These are phyloP conservation scores for Agonopterix alstromeriana DNA, from an alignment of 2,888 invertebrate species.

Conservation along the genomic window DNA sequence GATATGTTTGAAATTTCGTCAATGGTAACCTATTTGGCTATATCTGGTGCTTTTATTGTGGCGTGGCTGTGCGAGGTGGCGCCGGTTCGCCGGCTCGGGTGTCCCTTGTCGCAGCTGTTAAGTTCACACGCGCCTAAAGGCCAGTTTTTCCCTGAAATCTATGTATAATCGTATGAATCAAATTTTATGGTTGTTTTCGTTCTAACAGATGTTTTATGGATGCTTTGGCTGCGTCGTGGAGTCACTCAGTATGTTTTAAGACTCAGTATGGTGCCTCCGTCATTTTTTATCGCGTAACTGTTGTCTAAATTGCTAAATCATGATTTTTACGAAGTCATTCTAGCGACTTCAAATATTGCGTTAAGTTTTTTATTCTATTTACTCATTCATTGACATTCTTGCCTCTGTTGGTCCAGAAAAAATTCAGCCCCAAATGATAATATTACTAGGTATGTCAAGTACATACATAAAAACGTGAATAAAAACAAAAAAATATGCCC, in stretches of 20 bases:
- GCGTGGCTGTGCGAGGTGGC: slow-evolving; percentile 38
- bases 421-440: too few relatives aligned
- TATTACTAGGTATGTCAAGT: too few relatives aligned
- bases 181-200: slow-evolving; percentile 17
- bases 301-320: too few relatives aligned
- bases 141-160: slow-evolving; percentile 7
- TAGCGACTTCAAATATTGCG: too few relatives aligned
- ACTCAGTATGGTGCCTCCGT: too few relatives aligned
- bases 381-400: too few relatives aligned
- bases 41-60: slow-evolving; percentile 37
- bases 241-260: background rate
- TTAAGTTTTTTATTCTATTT: too few relatives aligned
- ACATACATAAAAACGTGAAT: too few relatives aligned
- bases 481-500: too few relatives aligned
- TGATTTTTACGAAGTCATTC: too few relatives aligned
- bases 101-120: slow-evolving; percentile 24
- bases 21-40: slow-evolving; percentile 61
- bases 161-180: slow-evolving; percentile 10
- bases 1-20: slow-evolving; percentile 36
- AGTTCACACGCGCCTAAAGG: background rate
- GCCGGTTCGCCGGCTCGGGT: slow-evolving; percentile 34
- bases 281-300: too few relatives aligned
- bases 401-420: too few relatives aligned
- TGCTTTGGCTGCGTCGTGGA: slow-evolving; percentile 12
- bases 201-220: slow-evolving; percentile 33